phyloP scores from a whole-genome alignment of 2,888 invertebrate genomes.

The Silvanus unidentatus region DNA sequence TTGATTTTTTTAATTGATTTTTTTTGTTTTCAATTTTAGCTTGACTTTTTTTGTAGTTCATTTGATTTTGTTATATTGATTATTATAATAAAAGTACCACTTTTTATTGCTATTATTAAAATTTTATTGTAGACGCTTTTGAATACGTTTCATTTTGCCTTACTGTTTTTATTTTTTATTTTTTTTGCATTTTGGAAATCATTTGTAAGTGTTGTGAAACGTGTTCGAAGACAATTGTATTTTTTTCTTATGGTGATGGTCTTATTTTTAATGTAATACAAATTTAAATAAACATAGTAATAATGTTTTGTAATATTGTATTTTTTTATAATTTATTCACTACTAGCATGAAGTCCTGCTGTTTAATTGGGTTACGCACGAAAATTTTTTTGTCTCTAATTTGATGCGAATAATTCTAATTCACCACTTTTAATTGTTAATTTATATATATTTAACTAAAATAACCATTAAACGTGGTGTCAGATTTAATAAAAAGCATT shows the following conservation, averaged over 20 bases:
- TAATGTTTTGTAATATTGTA: slow-evolving; percentile 42
- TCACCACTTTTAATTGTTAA: slow-evolving; percentile 2
- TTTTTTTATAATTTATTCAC: slow-evolving; percentile 37
- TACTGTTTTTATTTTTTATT: slow-evolving; percentile 7
- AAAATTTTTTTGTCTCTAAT: slow-evolving; percentile 15
- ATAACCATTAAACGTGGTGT: background rate
- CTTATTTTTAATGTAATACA: slow-evolving; percentile 40
- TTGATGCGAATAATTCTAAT: slow-evolving; percentile 3
- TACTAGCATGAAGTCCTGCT: slow-evolving; percentile 40
- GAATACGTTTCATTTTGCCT: slow-evolving; percentile 3
- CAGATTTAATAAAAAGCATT: background rate
- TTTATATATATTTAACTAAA: background rate
- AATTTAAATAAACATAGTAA: slow-evolving; percentile 45
- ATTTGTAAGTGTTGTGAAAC: slow-evolving; percentile 15
- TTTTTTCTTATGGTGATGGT: slow-evolving; percentile 39
- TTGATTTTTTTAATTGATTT: slow-evolving; percentile 23
- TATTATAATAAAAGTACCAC: slow-evolving; percentile 30
- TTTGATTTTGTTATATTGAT: slow-evolving; percentile 27
- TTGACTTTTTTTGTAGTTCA: slow-evolving; percentile 24
- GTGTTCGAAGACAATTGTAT: slow-evolving; percentile 19
- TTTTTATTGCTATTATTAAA: slow-evolving; percentile 29
- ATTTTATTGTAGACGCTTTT: slow-evolving; percentile 29
- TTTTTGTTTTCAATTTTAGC: slow-evolving; percentile 28
- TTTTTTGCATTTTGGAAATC: slow-evolving; percentile 5
- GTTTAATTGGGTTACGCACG: slow-evolving; percentile 3